Evolutionary conservation across 2,888 invertebrate genomes (phyloP), one percentile per base, ranked within the genome.

Genomic region (Apamea anceps): DNA sequence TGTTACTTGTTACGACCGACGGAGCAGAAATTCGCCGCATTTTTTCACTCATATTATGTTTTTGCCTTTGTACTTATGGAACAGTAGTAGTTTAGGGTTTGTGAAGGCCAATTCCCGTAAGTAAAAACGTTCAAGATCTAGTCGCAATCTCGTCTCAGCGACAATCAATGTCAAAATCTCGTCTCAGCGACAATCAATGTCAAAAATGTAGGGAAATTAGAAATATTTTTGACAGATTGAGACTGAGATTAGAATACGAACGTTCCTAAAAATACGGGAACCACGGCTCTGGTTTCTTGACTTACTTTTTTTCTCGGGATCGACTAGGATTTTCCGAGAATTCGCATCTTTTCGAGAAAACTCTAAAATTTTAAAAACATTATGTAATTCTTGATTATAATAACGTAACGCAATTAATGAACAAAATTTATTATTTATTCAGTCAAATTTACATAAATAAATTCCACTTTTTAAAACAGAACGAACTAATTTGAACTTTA

Each of bases 11-110:
- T 32, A 13, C 25, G 15, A 37, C 25, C 25, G 57, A 60, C 57
- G 42, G 42, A 80, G 48, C 80, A 51, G 51, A 72, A 65, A 80
- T 57, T 60, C 1, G 57, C n/a, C 57, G 57, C 13, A n/a, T 60
- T 13, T 60, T 60, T n/a, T 12, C 57, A 60, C 57, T 60, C 57
- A 60, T 5, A 60, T n/a, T n/a, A 5, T 5, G 5, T 13, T 12
- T n/a, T 57, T 60, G 57, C 57, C 12, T n/a, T 60, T 60, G 13
- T 54, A 8, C 21, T 21, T 54, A 8, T 21, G 54, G 10, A 54
- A 54, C 54, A 57, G 54, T 57, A 57, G 25, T 57, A 57, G 54
- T 57, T 57, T 25, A 25, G 21, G 54, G 54, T 54, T 54, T 54
- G 2, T 54, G 32, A 5, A 71, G 15, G 15, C 1, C 25, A 25